A percentile compares a stretch with the other conserved stretches of the same genome.
Evolutionary conservation across 2,888 invertebrate genomes (phyloP).

Genomic region (Baccha elongata): DNA sequence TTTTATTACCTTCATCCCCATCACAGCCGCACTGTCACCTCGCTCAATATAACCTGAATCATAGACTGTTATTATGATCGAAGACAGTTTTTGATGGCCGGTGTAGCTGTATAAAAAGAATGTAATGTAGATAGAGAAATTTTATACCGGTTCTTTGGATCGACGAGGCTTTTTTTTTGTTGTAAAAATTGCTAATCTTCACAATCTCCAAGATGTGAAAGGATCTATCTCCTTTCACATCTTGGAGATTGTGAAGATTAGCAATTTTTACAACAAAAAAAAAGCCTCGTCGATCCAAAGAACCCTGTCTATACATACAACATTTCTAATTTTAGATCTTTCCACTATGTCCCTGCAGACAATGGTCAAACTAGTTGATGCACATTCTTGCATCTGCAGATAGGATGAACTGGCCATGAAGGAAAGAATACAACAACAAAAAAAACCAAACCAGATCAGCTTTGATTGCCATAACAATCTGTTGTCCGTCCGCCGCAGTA

Average conservation of each 20-base stretch:
- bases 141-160: constrained; percentile 25
- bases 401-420: constrained; percentile 29
- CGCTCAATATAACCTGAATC: constrained; percentile 20
- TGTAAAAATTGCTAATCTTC: too few species aligned
- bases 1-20: constrained; percentile 42
- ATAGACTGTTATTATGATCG: background rate
- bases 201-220: too few species aligned
- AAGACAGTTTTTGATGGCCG: background rate
- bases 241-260: constrained; percentile 15
- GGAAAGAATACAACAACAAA: background rate
- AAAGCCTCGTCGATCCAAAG: constrained; percentile 25
- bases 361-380: constrained; percentile 65
- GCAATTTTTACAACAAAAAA: constrained; percentile 28
- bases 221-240: constrained; percentile 61
- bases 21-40: background rate
- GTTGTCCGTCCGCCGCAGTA: constrained; percentile 48
- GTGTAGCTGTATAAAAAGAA: background rate
- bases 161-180: too few species aligned
- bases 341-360: constrained; percentile 31
- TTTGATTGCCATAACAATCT: constrained; percentile 64
- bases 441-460: constrained; percentile 63
- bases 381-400: constrained; percentile 38
- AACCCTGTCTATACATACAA: constrained; percentile 16
- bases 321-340: constrained; percentile 65
- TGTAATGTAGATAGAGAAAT: constrained; percentile 51